Conservation (phyloP, 2,113 vertebrate species). For the Rafetus swinhoei region DNA sequence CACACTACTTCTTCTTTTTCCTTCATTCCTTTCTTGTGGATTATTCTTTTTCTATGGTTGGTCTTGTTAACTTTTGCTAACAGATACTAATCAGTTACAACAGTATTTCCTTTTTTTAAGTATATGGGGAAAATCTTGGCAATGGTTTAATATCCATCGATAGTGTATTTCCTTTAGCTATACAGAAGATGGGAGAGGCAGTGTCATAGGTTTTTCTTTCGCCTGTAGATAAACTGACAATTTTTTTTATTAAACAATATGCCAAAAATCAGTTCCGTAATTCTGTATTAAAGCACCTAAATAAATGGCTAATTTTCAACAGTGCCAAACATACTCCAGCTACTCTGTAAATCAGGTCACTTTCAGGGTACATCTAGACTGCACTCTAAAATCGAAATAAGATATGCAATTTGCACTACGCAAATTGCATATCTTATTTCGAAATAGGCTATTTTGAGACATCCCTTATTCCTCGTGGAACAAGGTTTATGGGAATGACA, state of each 20-base stretch:
- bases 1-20: background rate
- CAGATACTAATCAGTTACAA: background rate
- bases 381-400: no score
- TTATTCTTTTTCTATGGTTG: fast-evolving
- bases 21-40: background rate
- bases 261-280: background rate
- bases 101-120: background rate
- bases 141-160: background rate
- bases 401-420: no score
- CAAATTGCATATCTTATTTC: no score
- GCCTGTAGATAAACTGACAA: background rate
- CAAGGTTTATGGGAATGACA: no score
- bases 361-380: background rate
- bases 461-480: no score
- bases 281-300: background rate
- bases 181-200: background rate
- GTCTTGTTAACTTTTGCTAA: background rate
- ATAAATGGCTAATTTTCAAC: background rate
- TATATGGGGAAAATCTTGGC: background rate
- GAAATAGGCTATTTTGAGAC: no score
- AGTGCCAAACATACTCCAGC: background rate
- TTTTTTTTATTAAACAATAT: background rate
- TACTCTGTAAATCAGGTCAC: background rate
- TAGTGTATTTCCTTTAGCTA: background rate
- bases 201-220: background rate